phyloP scores from a whole-genome alignment of 2,888 invertebrate species.

The Eupeodes luniger region DNA sequence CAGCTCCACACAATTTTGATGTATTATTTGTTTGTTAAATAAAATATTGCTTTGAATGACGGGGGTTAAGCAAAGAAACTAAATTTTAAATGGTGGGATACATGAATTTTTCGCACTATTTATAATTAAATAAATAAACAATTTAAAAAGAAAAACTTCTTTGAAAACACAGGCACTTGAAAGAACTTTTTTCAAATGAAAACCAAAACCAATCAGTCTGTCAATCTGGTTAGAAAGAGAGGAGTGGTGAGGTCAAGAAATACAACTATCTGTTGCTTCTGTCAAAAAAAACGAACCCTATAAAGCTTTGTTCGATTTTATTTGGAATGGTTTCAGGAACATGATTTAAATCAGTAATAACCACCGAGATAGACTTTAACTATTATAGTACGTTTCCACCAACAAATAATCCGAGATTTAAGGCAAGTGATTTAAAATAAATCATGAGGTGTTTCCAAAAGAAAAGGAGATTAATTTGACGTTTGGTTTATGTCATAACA shows the following conservation, averaged over 20 bases:
- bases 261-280: constrained; percentile 15
- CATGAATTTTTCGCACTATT: not conserved
- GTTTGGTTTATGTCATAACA: no score
- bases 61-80: no score
- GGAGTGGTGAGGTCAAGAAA: not conserved
- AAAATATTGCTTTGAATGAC: not conserved
- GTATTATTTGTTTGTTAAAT: constrained; percentile 3
- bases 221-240: constrained; percentile 7
- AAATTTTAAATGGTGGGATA: not conserved
- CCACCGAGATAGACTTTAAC: no score
- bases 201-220: constrained; percentile 8
- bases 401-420: no score
- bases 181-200: not conserved
- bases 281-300: not conserved
- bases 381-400: no score
- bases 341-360: no score
- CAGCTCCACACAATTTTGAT: constrained; percentile 53
- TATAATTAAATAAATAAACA: constrained; percentile 24
- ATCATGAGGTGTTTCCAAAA: no score
- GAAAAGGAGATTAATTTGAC: no score
- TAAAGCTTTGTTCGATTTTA: not conserved
- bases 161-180: constrained; percentile 39
- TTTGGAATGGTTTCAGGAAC: no score
- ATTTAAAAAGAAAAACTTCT: constrained; percentile 18
- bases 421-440: no score